Evolutionary conservation across 2,797 vertebrate species (phyloP), one percentile per base, ranked within the genome.

Genomic region (Liparis tanakae): DNA sequence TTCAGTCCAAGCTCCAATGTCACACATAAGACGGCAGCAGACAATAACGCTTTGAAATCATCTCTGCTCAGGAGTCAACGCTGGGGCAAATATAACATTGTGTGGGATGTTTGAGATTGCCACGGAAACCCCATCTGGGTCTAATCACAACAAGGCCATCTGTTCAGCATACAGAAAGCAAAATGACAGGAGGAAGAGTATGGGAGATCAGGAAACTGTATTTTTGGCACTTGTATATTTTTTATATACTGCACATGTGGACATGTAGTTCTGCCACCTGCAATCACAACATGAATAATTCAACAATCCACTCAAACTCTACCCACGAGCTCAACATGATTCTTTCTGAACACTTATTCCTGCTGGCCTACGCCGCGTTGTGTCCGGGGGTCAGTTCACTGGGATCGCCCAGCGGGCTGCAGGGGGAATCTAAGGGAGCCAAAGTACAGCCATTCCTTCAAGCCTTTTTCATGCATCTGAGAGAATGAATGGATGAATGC

Each of bases 61-160:
- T 82, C 83, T 86, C 80, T 71, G 65, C 72, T 74, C 17, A 7
- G 56, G 80, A 90, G 84, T 89, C 84, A 76, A 72, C 77, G 78
- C 78, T 33, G 70, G 85, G 87, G 82, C 82, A 89, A 86, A 80
- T 89, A 68, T 72, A 85, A 88, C 85, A 87, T 67, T 83, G 81
- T 84, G 87, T 84, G 87, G 85, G 86, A 91, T 89, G 85, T 91
- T 91, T 89, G 85, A 92, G 86, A 83, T 90, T 82, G 86, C 86
- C 80, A 84, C 70, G 66, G 88, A 91, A 82, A 87, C 73, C 37
- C 85, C 88, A 93, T 92, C 89, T 92, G 93, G 60, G 79, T 91
- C 85, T 87, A 92, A 92, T 94, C 86, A 88, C 80, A 91, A 83
- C 72, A 72, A 69, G 75, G 75, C 88, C 89, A 90, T 92, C 87